Conservation (phyloP, 1,140 invertebrate species). For the Scylla paramamosain region DNA sequence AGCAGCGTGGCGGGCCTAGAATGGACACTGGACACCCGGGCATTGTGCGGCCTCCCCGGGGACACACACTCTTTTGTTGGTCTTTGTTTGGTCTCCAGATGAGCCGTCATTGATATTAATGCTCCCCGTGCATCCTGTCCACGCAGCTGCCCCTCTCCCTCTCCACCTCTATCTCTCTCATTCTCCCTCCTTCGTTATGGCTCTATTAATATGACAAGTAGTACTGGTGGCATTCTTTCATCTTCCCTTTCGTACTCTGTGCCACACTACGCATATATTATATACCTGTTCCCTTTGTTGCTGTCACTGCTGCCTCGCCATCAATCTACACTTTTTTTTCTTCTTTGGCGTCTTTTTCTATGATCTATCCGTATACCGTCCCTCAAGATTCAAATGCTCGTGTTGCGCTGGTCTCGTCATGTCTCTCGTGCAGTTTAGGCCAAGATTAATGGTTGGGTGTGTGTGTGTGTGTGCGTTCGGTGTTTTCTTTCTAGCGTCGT, state of each 20-base stretch:
- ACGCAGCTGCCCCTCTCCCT: background rate
- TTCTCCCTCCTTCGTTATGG: background rate
- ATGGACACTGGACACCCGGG: constrained; percentile 63
- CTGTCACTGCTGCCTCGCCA: background rate
- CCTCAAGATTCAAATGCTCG: background rate
- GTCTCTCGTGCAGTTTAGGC: background rate
- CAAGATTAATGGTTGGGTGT: background rate
- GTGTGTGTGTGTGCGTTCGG: background rate
- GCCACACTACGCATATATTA: constrained; percentile 5
- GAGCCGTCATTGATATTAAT: constrained; percentile 69
- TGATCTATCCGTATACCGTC: background rate
- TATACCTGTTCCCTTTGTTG: constrained; percentile 13
- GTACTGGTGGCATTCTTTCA: constrained; percentile 4
- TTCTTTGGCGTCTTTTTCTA: no score
- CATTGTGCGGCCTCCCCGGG: constrained; percentile 54
- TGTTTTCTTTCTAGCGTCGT: background rate
- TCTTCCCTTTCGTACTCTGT: background rate
- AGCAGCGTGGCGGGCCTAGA: constrained; percentile 25
- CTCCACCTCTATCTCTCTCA: background rate
- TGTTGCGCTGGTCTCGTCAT: background rate
- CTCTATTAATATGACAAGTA: constrained; percentile 24
- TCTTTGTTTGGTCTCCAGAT: constrained; percentile 59
- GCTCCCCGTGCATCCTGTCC: background rate
- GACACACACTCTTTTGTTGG: constrained; percentile 53
- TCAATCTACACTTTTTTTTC: background rate